Evolutionary conservation across 1,140 invertebrate species (phyloP).

Genomic region (Meteorus sp.): DNA sequence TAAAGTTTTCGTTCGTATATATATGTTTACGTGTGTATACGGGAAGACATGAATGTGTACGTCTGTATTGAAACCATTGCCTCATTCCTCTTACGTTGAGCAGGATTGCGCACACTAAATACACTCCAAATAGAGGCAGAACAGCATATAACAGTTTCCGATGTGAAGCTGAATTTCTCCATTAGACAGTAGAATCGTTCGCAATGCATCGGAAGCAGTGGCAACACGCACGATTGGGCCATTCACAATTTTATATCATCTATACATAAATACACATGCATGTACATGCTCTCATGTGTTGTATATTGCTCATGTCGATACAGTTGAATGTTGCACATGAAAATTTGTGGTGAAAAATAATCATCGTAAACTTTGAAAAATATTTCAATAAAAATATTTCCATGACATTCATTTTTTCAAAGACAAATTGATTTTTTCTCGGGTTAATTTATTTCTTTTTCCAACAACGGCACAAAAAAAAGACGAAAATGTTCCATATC

Average conservation of each 20-base stretch:
- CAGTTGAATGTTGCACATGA: too few species aligned
- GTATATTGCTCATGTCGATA: too few species aligned
- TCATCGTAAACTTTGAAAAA: too few species aligned
- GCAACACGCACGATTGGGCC: constrained; percentile 12
- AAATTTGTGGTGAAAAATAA: too few species aligned
- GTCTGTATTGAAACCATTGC: neutral
- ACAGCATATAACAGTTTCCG: constrained; percentile 36
- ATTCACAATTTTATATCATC: constrained; percentile 1
- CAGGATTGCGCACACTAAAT: constrained; percentile 15
- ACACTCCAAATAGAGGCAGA: constrained; percentile 25
- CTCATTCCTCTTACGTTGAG: neutral
- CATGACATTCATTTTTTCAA: too few species aligned
- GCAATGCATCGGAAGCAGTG: constrained; percentile 28
- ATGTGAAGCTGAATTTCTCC: constrained; percentile 42
- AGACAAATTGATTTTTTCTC: too few species aligned
- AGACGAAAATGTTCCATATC: too few species aligned
- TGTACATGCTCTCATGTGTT: neutral
- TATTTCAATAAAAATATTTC: too few species aligned
- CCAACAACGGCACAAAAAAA: too few species aligned
- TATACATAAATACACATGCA: constrained; percentile 9
- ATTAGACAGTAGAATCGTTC: constrained; percentile 36
- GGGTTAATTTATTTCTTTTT: too few species aligned
- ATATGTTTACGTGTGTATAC: neutral
- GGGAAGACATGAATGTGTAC: too few species aligned
- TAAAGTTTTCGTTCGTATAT: neutral